Conservation (phyloP, 2,888 invertebrate species). For the Pachymerium ferrugineum region DNA sequence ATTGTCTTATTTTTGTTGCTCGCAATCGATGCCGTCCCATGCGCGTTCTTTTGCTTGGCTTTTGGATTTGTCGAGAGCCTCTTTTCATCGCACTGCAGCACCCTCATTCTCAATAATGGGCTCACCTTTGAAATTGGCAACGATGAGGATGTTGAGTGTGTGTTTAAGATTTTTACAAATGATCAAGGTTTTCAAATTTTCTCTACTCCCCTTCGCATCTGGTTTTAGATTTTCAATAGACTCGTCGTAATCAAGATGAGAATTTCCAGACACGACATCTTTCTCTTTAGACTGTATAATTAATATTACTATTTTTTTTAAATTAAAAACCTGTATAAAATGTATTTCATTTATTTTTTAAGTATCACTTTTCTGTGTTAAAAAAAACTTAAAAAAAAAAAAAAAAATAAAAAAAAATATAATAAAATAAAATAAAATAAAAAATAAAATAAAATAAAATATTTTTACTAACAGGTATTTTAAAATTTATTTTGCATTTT, state of each 20-base stretch:
- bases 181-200: not conserved
- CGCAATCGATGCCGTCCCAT: conserved; percentile 8
- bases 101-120: not conserved
- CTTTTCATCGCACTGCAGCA: not conserved
- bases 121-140: not conserved
- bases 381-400: too few relatives aligned
- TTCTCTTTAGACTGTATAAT: too few relatives aligned
- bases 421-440: too few relatives aligned
- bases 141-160: not conserved
- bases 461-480: too few relatives aligned
- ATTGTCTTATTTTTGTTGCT: not conserved
- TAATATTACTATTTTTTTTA: too few relatives aligned
- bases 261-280: too few relatives aligned
- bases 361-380: too few relatives aligned
- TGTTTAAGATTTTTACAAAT: not conserved
- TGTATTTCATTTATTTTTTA: too few relatives aligned
- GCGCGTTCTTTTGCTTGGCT: not conserved
- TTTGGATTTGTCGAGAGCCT: not conserved
- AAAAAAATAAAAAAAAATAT: too few relatives aligned
- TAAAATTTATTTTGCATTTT: too few relatives aligned
- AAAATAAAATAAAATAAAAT: too few relatives aligned
- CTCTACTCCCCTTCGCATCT: not conserved
- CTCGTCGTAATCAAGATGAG: not conserved
- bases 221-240: not conserved
- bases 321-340: too few relatives aligned